A percentile compares a stretch with the other conserved stretches of the same genome.
These are phyloP conservation scores for Apotomis betuletana DNA, from an alignment of 2,888 invertebrate species.

Conservation along the genomic window DNA sequence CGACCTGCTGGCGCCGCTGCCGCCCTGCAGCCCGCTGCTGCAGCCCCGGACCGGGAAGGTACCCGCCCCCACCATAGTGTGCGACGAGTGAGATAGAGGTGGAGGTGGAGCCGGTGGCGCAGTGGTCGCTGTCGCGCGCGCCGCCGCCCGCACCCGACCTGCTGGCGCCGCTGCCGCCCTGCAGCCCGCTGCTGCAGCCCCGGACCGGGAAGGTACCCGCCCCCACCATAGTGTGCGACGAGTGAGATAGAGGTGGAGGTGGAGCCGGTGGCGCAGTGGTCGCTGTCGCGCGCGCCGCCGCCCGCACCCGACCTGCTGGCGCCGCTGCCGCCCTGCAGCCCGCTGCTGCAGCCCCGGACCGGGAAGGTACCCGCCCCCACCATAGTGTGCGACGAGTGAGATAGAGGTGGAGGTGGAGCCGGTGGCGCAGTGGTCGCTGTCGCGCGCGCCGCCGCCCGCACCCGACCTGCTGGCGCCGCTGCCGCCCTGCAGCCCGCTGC, in stretches of 20 bases:
- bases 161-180: conserved; percentile 88
- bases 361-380: conserved; percentile 51
- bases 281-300: conserved; percentile 86
- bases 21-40: conserved; percentile 86
- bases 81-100: conserved; percentile 85
- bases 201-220: conserved; percentile 54
- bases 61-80: no score
- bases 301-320: conserved; percentile 87
- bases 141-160: conserved; percentile 85
- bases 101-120: conserved; percentile 92
- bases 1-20: conserved; percentile 91
- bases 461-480: conserved; percentile 91
- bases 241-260: conserved; percentile 93
- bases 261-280: conserved; percentile 95
- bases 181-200: conserved; percentile 85
- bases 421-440: conserved; percentile 95
- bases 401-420: conserved; percentile 94
- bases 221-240: conserved; percentile 85
- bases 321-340: conserved; percentile 89
- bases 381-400: conserved; percentile 89
- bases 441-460: conserved; percentile 84
- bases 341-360: conserved; percentile 76
- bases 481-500: conserved; percentile 86
- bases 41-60: conserved; percentile 62
- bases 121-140: conserved; percentile 92